Conservation (phyloP, 2,797 vertebrate genomes). For the Onychomys torridus region DNA sequence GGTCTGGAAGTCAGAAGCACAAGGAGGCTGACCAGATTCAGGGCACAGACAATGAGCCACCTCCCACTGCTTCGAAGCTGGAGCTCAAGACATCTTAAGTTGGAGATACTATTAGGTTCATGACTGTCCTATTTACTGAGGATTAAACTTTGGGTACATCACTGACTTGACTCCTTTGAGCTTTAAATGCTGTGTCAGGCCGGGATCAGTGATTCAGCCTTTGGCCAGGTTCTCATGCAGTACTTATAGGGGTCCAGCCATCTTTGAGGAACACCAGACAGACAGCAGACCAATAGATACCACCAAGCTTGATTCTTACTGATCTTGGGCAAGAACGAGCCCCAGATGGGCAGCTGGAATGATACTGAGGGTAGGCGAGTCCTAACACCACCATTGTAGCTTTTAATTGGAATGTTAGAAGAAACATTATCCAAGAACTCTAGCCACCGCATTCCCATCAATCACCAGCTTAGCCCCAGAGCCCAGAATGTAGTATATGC, state of each 20-base stretch:
- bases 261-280: neutral
- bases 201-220: neutral
- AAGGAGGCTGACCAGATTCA: neutral
- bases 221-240: fast-evolving
- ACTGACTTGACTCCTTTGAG: conserved; percentile 26
- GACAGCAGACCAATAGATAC: neutral
- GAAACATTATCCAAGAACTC: neutral
- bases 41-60: neutral
- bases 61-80: neutral
- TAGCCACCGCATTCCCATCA: neutral
- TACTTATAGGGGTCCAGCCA: neutral
- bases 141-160: neutral
- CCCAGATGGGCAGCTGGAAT: neutral
- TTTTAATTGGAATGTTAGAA: neutral
- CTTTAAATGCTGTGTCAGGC: neutral
- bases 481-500: too few relatives aligned
- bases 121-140: neutral
- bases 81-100: neutral
- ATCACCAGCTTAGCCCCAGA: neutral
- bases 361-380: neutral
- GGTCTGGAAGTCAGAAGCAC: neutral
- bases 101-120: neutral
- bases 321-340: neutral
- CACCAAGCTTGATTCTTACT: neutral
- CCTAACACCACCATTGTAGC: neutral